phyloP scores from a whole-genome alignment of 92 coral and sea anemone genomes.

The Siderastrea siderea region DNA sequence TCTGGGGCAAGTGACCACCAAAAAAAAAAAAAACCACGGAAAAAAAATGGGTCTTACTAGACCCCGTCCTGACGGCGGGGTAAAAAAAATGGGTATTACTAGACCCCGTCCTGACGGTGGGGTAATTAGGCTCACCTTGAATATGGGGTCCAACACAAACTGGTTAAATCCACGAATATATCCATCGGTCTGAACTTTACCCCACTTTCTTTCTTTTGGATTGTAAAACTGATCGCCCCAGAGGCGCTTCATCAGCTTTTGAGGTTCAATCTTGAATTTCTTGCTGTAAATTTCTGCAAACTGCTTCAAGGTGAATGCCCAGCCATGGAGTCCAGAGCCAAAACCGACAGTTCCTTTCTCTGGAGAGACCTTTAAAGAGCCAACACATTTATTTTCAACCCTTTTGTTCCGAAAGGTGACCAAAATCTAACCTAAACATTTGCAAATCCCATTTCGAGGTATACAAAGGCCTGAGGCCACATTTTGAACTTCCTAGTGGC shows the following conservation, averaged over 20 bases:
- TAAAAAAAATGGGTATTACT: too few species aligned
- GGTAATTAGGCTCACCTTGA: constrained; percentile 67
- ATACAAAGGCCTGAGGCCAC: too few species aligned
- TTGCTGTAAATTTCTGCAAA: constrained; percentile 87
- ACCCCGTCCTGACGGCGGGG: too few species aligned
- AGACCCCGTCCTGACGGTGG: too few species aligned
- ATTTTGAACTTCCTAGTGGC: too few species aligned
- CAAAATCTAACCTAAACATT: too few species aligned
- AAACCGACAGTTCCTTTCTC: constrained; percentile 94
- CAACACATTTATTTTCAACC: background rate
- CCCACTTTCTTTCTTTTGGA: constrained; percentile 86
- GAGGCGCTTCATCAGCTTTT: constrained; percentile 89
- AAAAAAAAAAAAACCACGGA: too few species aligned
- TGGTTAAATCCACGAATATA: constrained; percentile 89
- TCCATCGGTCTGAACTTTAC: constrained; percentile 68
- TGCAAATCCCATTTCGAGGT: too few species aligned
- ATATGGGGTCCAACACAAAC: constrained; percentile 94
- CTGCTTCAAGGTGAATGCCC: constrained; percentile 98
- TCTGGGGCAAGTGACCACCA: too few species aligned
- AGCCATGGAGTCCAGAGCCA: constrained; percentile 99
- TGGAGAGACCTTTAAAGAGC: constrained; percentile 78
- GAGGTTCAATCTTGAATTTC: constrained; percentile 89
- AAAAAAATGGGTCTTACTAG: too few species aligned
- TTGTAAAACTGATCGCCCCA: constrained; percentile 94
- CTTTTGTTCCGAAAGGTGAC: too few species aligned